Evolutionary conservation across 2,888 invertebrate species (phyloP).

Genomic region (Tenthredo mesomela): DNA sequence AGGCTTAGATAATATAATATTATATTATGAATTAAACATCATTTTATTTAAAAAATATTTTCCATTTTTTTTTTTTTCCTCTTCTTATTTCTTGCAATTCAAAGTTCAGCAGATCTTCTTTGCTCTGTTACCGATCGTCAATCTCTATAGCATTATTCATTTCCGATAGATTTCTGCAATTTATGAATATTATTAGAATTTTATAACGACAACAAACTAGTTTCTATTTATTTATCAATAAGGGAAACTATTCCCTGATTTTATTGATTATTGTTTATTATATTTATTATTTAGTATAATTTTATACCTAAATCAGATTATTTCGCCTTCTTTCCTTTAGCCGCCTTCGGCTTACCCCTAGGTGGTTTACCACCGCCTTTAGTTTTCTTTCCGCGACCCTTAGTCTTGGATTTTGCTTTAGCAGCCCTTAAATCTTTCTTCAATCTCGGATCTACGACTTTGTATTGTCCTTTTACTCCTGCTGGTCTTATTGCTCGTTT

Average conservation of each 20-base stretch:
- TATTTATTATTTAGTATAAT: too few relatives aligned
- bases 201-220: too few relatives aligned
- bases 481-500: constrained; percentile 89
- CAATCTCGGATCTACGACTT: constrained; percentile 97
- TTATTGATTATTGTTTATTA: background rate
- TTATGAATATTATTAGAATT: background rate
- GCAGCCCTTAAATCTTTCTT: constrained; percentile 93
- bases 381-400: constrained; percentile 70
- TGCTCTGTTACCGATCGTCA: background rate
- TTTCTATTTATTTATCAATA: background rate
- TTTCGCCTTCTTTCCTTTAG: constrained; percentile 58
- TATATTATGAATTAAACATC: background rate
- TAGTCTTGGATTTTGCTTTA: constrained; percentile 83
- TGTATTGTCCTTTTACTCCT: constrained; percentile 95
- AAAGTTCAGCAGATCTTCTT: background rate
- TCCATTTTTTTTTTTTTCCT: constrained; percentile 1
- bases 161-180: background rate
- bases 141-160: background rate
- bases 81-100: constrained; percentile 19
- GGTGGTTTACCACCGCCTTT: constrained; percentile 73
- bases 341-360: constrained; percentile 61
- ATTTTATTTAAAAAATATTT: background rate
- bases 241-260: constrained; percentile 32
- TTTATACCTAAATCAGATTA: background rate
- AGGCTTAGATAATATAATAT: background rate